Conservation (phyloP, 1,140 invertebrate species). For the Mizuhopecten yessoensis region DNA sequence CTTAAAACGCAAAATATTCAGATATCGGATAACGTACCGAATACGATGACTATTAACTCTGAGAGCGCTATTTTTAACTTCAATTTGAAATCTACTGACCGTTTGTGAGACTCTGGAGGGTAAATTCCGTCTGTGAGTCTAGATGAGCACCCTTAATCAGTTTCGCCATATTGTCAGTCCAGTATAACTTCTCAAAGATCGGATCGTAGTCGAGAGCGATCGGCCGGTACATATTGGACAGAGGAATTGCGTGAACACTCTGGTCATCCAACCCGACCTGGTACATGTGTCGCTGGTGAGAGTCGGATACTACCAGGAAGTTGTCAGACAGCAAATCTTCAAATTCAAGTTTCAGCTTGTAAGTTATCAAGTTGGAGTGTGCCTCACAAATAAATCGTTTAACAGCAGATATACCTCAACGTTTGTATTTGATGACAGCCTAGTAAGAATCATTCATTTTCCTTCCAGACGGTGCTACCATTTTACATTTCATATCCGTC, state of each 20-base stretch:
- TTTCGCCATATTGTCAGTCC: slow-evolving; percentile 76
- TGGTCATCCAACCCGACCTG: slow-evolving; percentile 63
- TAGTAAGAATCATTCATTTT: too few species aligned
- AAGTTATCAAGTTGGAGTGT: too few species aligned
- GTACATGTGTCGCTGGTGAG: slow-evolving; percentile 73
- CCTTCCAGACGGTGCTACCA: too few species aligned
- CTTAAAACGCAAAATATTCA: too few species aligned
- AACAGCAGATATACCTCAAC: too few species aligned
- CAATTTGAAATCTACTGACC: slow-evolving; percentile 83
- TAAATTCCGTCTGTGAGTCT: slow-evolving; percentile 80
- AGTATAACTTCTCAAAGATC: slow-evolving; percentile 86
- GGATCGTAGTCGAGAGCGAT: slow-evolving; percentile 72
- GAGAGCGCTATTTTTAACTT: too few species aligned
- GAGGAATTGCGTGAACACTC: slow-evolving; percentile 62
- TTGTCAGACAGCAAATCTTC: slow-evolving; percentile 62
- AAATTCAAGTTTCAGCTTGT: too few species aligned
- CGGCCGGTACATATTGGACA: slow-evolving; percentile 61
- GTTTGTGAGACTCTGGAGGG: slow-evolving; percentile 86
- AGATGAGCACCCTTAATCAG: slow-evolving; percentile 69
- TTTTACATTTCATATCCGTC: too few species aligned
- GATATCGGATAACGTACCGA: too few species aligned
- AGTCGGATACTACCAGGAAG: slow-evolving; percentile 75
- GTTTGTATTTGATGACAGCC: too few species aligned
- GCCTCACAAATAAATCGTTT: too few species aligned
- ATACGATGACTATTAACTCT: too few species aligned